Percentiles rank a stretch among this genome's conserved stretches.
These are phyloP conservation scores for Kryphioiulus occultus DNA, from an alignment of 2,888 invertebrate species.

Conservation along the genomic window DNA sequence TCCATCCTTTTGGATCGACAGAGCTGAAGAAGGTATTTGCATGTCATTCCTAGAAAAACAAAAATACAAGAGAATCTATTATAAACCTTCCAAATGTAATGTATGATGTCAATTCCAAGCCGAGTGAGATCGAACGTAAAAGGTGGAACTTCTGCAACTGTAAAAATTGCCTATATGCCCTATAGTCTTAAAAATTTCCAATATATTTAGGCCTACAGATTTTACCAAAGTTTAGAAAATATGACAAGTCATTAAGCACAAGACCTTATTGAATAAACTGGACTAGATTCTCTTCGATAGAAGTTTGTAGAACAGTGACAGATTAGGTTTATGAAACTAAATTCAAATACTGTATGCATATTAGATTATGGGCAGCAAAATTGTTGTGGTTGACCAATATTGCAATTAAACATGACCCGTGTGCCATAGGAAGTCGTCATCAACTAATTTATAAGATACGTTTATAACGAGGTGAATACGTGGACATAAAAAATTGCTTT, in stretches of 20 bases:
- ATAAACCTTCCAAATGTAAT: neutral
- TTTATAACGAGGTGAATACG: neutral
- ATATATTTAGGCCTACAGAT: no score
- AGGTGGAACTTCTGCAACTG: neutral
- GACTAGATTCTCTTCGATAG: no score
- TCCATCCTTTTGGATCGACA: neutral
- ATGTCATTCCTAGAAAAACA: neutral
- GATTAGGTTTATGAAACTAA: no score
- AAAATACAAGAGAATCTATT: neutral
- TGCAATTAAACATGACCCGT: neutral
- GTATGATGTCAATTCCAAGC: neutral
- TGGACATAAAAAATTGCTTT: neutral
- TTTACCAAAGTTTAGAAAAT: no score
- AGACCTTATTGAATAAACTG: no score
- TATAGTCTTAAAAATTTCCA: no score
- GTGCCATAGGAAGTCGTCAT: neutral
- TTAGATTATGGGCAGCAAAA: neutral
- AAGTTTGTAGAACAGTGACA: no score
- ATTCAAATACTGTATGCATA: neutral
- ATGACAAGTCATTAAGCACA: no score
- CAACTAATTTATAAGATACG: neutral
- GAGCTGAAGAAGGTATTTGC: slow-evolving; percentile 11
- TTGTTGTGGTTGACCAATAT: neutral
- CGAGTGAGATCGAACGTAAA: neutral
- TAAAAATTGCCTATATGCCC: no score